Evolutionary conservation across 2,113 vertebrate genomes (phyloP), one percentile per base, ranked within the genome.

Genomic region (Trematocara unimaculatum): DNA sequence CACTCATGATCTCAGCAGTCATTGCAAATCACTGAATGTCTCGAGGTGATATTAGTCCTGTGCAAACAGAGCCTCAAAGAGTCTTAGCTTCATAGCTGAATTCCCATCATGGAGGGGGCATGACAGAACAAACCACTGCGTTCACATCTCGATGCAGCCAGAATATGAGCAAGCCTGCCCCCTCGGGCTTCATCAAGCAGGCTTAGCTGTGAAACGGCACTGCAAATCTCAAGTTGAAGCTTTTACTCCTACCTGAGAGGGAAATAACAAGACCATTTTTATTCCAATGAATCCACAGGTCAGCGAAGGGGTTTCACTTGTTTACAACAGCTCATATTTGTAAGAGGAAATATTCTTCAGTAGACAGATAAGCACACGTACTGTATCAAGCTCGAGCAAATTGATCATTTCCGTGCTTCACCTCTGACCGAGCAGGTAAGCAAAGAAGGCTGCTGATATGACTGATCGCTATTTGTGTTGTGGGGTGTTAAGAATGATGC

Each of bases 81-180:
- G 51, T 84, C 53, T n/a, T 40, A 14, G 7, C 62, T 84, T 85
- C 83, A 90, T 89, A 94, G 85, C 80, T 83, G 86, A 85, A 84
- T 92, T 91, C 89, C 42, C 89, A 92, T 88, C 54, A 86, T n/a
- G 74, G 79, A 12, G 49, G 87, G 58, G 91, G 81, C 94, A 93
- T 87, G 87, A 91, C 83, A 87, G 86, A 90, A 94, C 93, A 93
- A 88, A 92, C 56, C 82, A 67, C 35, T 38, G 78, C 49, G 74
- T 67, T 89, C 90, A 62, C 84, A 77, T 90, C 77, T 47, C 9
- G 5, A 42, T 84, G 85, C 85, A 88, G 89, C 86, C 83, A n/a
- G 85, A 83, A 84, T 93, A 84, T 84, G 53, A 53, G 91, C 60
- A n/a, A 88, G 82, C 90, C 81, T 54, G 79, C 20, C 79, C 18